Evolutionary conservation across 2,888 invertebrate species (phyloP).

Genomic region (Meghimatium bilineatum): DNA sequence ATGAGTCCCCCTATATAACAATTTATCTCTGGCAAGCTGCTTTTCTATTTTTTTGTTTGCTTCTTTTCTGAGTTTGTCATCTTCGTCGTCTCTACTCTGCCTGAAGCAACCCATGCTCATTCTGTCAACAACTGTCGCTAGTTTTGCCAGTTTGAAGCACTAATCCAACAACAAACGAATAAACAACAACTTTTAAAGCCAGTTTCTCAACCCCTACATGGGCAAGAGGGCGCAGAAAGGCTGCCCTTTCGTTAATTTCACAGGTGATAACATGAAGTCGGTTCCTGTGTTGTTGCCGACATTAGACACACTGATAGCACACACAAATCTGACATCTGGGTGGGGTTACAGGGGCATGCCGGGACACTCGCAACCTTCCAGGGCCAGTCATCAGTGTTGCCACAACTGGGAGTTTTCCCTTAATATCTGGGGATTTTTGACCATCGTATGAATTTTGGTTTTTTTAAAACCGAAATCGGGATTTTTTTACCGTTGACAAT

Average conservation of each 20-base stretch:
- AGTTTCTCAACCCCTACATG: conserved; percentile 44
- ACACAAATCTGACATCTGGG: conserved; percentile 72
- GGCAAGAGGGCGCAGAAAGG: conserved; percentile 54
- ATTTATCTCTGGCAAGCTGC: conserved; percentile 99
- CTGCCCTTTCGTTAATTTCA: conserved; percentile 54
- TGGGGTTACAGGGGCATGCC: conserved; percentile 72
- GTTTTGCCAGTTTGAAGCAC: conserved; percentile 65
- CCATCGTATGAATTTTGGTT: no score
- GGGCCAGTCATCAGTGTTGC: no score
- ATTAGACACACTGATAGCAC: conserved; percentile 54
- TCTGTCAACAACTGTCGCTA: conserved; percentile 69
- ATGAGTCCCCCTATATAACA: conserved; percentile 98
- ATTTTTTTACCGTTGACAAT: no score
- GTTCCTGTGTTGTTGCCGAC: conserved; percentile 53
- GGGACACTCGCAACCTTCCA: conserved; percentile 55
- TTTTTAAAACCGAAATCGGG: no score
- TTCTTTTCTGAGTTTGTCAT: conserved; percentile 82
- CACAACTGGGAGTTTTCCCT: no score
- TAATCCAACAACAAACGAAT: conserved; percentile 48
- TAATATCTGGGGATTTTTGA: no score
- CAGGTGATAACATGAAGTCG: conserved; percentile 55
- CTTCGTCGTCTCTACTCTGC: conserved; percentile 72
- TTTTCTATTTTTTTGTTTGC: conserved; percentile 99
- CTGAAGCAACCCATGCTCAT: conserved; percentile 73
- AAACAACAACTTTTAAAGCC: conserved; percentile 44